phyloP scores from a whole-genome alignment of 2,113 vertebrate species.

The Psilopsiagon aurifrons region DNA sequence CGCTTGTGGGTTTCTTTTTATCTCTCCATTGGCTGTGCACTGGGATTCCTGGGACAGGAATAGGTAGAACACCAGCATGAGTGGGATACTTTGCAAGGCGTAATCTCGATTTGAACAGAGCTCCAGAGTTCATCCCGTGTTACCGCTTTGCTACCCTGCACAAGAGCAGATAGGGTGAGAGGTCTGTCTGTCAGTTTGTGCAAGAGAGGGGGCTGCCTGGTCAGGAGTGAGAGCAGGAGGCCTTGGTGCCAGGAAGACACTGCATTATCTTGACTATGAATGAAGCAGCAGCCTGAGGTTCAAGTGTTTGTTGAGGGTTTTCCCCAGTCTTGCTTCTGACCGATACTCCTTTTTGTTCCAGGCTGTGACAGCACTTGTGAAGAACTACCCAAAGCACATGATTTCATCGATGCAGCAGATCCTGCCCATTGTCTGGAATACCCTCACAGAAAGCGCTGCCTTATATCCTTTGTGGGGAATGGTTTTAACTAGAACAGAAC shows the following conservation, averaged over 20 bases:
- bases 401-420: constrained; percentile 98
- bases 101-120: accelerated
- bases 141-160: not conserved
- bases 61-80: accelerated
- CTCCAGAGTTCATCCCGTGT: not conserved
- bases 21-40: not conserved
- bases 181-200: not conserved
- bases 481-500: not conserved
- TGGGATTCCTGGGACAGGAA: not conserved
- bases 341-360: constrained; percentile 33
- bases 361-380: constrained; percentile 96
- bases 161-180: not conserved
- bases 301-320: not conserved
- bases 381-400: constrained; percentile 98
- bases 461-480: constrained; percentile 87
- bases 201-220: not conserved
- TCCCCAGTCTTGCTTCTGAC: not conserved
- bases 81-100: not conserved
- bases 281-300: not conserved
- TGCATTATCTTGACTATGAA: not conserved
- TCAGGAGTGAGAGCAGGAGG: not conserved
- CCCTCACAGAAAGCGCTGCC: constrained; percentile 95
- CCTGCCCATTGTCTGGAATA: constrained; percentile 96
- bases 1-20: not conserved
- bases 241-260: not conserved